These are phyloP conservation scores for Gallinago paraguaiae DNA, from an alignment of 2,113 vertebrate species.

Conservation along the genomic window DNA sequence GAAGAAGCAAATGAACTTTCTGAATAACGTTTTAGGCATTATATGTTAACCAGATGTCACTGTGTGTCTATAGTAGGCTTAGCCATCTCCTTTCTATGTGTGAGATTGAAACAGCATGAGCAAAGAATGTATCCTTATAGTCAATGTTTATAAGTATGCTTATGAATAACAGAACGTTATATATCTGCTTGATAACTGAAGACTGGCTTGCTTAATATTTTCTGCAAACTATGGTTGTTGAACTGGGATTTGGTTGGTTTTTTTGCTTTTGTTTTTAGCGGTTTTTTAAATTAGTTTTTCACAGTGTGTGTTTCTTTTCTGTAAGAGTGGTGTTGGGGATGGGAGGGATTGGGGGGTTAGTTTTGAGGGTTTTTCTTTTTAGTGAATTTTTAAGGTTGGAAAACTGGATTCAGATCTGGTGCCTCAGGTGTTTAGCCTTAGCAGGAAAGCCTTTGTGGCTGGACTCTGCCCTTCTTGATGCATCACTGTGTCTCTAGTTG, in stretches of 20 bases:
- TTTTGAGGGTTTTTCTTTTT: neutral
- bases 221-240: neutral
- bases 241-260: neutral
- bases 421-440: neutral
- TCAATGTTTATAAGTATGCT: neutral
- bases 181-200: neutral
- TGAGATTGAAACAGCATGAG: neutral
- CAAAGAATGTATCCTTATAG: neutral
- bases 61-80: neutral
- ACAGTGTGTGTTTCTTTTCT: neutral
- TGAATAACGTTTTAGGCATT: neutral
- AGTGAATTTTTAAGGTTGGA: neutral
- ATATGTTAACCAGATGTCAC: neutral
- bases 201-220: neutral
- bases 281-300: neutral
- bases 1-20: neutral
- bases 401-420: neutral
- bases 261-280: neutral
- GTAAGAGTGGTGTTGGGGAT: no score
- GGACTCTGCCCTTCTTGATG: neutral
- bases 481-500: neutral
- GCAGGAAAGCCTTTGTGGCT: neutral
- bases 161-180: neutral
- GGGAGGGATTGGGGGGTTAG: no score
- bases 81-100: neutral